Percentiles rank a stretch among this genome's conserved stretches.
These are phyloP conservation scores for Anguilla obscura DNA, from an alignment of 2,797 vertebrate species.

Conservation along the genomic window DNA sequence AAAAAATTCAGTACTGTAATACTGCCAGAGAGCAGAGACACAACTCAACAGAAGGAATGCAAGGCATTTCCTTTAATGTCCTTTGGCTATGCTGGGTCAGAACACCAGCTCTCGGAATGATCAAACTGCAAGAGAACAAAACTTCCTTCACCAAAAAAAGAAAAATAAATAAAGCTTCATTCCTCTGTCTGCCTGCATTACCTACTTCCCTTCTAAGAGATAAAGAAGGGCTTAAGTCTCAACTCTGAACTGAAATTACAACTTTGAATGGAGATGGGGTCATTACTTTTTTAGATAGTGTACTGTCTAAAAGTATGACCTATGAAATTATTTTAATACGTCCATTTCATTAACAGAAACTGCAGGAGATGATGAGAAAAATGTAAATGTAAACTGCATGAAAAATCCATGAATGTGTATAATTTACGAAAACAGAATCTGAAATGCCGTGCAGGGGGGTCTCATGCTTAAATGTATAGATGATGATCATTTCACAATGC, in stretches of 20 bases:
- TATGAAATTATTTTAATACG: neutral
- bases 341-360: neutral
- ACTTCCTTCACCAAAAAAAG: conserved; percentile 44
- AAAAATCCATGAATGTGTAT: neutral
- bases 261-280: neutral
- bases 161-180: neutral
- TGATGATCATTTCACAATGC: neutral
- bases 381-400: neutral
- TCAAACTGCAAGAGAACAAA: conserved; percentile 50
- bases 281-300: neutral
- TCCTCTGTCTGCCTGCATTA: neutral
- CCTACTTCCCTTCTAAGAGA: neutral
- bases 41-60: conserved; percentile 76
- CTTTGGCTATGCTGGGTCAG: conserved; percentile 68
- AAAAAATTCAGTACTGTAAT: conserved; percentile 65
- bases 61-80: conserved; percentile 81
- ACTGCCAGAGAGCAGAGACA: conserved; percentile 74
- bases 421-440: neutral
- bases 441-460: neutral
- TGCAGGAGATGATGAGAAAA: neutral
- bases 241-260: neutral
- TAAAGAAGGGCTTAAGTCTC: neutral
- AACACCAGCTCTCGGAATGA: conserved; percentile 49
- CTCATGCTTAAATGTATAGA: neutral
- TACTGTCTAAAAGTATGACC: neutral